phyloP scores from a whole-genome alignment of 2,888 invertebrate genomes.

The Aricia artaxerxes region DNA sequence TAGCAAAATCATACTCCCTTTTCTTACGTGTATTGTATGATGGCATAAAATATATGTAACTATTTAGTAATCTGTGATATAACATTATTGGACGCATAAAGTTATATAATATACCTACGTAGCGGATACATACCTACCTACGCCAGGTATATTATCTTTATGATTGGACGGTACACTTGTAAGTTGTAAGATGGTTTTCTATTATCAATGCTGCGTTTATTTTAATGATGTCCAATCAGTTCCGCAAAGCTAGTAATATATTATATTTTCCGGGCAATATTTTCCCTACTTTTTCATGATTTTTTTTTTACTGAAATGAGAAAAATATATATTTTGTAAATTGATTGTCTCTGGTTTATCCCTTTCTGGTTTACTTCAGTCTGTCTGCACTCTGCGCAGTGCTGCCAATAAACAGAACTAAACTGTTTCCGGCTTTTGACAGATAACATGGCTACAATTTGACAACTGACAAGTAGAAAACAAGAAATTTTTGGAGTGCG shows the following conservation, averaged over 20 bases:
- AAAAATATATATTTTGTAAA: not conserved
- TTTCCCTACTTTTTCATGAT: not conserved
- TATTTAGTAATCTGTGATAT: too few relatives aligned
- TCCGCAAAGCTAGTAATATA: not conserved
- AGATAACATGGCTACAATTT: slow-evolving; percentile 37
- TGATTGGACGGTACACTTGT: too few relatives aligned
- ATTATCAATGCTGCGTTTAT: not conserved
- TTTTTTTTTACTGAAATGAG: not conserved
- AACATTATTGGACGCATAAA: too few relatives aligned
- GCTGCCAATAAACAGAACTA: not conserved
- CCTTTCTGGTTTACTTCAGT: too few relatives aligned
- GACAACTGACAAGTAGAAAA: slow-evolving; percentile 57
- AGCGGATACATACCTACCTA: too few relatives aligned
- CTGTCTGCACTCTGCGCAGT: not conserved
- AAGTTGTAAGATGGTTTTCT: too few relatives aligned
- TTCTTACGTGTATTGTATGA: too few relatives aligned
- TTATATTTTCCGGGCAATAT: not conserved
- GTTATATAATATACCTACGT: too few relatives aligned
- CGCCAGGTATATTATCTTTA: too few relatives aligned
- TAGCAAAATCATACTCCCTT: too few relatives aligned
- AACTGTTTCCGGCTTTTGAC: not conserved
- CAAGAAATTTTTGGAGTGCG: slow-evolving; percentile 69
- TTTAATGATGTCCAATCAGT: not conserved
- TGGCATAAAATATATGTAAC: too few relatives aligned
- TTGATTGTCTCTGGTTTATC: not conserved